Evolutionary conservation across 2,888 invertebrate genomes (phyloP).

Genomic region (Syrphus vitripennis): DNA sequence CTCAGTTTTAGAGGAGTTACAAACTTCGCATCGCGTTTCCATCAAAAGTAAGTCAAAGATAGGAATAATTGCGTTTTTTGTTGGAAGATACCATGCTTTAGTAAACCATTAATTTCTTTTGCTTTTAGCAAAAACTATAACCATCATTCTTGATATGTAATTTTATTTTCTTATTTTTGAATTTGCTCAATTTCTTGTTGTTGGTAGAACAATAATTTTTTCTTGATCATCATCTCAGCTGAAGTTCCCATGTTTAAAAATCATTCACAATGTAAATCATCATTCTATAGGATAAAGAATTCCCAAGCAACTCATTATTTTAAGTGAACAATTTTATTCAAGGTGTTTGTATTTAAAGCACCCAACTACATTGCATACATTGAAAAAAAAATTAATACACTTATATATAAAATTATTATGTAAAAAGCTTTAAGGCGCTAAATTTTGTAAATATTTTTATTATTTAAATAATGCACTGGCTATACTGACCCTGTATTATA

Average conservation of each 20-base stretch:
- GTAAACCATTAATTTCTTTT: slow-evolving; percentile 23
- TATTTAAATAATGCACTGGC: slow-evolving; percentile 1
- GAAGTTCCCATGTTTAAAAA: not conserved
- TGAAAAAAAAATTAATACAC: not conserved
- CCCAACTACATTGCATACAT: not conserved
- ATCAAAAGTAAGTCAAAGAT: slow-evolving; percentile 78
- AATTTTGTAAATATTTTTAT: slow-evolving; percentile 35
- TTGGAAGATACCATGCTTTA: slow-evolving; percentile 15
- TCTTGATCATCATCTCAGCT: slow-evolving; percentile 10
- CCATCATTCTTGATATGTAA: slow-evolving; percentile 21
- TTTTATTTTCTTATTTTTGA: not conserved
- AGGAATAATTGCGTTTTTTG: not conserved
- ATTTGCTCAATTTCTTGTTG: not conserved
- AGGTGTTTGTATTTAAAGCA: slow-evolving; percentile 29
- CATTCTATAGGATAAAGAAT: not conserved
- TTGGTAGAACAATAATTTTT: slow-evolving; percentile 27
- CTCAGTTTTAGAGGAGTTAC: slow-evolving; percentile 80
- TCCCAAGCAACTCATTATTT: not conserved
- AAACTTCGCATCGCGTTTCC: slow-evolving; percentile 79
- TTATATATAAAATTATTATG: not conserved
- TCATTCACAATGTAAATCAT: slow-evolving; percentile 55
- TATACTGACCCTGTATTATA: not conserved
- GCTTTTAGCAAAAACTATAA: slow-evolving; percentile 35
- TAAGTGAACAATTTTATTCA: not conserved
- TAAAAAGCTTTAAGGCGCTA: not conserved